These are phyloP conservation scores for Nebria brevicollis DNA, from an alignment of 2,888 invertebrate species.

Conservation along the genomic window DNA sequence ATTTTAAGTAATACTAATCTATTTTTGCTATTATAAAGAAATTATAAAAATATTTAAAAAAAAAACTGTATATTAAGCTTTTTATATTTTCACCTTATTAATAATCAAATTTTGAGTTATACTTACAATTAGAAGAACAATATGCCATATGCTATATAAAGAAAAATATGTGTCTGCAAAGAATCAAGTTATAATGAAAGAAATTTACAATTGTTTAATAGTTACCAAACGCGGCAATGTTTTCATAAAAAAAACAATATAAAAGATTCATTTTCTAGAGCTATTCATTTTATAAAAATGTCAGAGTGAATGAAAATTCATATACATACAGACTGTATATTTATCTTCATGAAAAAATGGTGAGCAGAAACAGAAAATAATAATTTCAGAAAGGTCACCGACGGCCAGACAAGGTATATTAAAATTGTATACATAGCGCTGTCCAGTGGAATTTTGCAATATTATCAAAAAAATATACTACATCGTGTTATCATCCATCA, in stretches of 20 bases:
- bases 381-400: neutral
- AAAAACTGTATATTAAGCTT: too few species aligned
- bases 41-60: too few species aligned
- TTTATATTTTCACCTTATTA: too few species aligned
- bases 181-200: neutral
- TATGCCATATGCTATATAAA: too few species aligned
- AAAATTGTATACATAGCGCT: constrained; percentile 10
- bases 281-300: neutral
- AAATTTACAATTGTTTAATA: neutral
- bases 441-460: constrained; percentile 21
- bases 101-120: too few species aligned
- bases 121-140: too few species aligned
- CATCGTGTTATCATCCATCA: constrained; percentile 10
- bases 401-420: constrained; percentile 5
- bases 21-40: too few species aligned
- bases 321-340: neutral
- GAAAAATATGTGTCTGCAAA: too few species aligned
- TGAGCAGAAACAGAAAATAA: neutral
- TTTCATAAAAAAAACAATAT: neutral
- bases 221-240: neutral
- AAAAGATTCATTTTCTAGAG: neutral
- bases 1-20: too few species aligned
- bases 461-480: constrained; percentile 10
- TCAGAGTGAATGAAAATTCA: neutral
- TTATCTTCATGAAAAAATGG: neutral